These are phyloP conservation scores for Microtus ochrogaster DNA, from an alignment of 2,113 vertebrate species.

Conservation along the genomic window DNA sequence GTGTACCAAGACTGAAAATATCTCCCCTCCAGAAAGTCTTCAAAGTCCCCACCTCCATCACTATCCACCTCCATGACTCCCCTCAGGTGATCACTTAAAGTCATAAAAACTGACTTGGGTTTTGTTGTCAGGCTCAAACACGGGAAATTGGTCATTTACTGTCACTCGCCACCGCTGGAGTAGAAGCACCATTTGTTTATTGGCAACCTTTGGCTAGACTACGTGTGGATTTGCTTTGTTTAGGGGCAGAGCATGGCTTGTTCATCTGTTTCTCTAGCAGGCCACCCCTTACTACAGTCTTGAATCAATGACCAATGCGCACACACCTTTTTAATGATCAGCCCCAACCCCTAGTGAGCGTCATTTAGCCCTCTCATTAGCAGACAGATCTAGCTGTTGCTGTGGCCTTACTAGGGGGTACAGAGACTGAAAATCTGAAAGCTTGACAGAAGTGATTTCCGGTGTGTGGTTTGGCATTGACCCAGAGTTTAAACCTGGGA, in stretches of 20 bases:
- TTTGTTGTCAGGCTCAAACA: neutral
- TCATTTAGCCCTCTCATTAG: neutral
- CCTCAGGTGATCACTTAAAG: neutral
- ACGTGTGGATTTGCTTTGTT: too few relatives aligned
- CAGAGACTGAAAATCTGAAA: neutral
- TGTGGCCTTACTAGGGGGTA: too few relatives aligned
- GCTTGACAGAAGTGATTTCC: neutral
- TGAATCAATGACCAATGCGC: neutral
- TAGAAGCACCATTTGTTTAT: neutral
- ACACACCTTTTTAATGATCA: neutral
- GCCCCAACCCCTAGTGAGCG: neutral
- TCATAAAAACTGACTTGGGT: neutral
- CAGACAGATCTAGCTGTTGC: neutral
- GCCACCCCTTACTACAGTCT: neutral
- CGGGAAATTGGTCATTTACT: neutral
- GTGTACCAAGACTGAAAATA: neutral
- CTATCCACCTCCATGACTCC: neutral
- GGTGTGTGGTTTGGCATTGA: neutral
- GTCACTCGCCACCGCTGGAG: neutral
- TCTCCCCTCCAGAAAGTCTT: neutral
- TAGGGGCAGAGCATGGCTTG: neutral
- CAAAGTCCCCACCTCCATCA: neutral
- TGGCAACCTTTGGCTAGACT: neutral
- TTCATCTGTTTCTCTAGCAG: neutral
- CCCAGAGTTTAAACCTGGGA: neutral